Percentiles rank a stretch among this genome's conserved stretches.
These are phyloP conservation scores for Antheraea pernyi DNA, from an alignment of 1,140 invertebrate species.

Conservation along the genomic window DNA sequence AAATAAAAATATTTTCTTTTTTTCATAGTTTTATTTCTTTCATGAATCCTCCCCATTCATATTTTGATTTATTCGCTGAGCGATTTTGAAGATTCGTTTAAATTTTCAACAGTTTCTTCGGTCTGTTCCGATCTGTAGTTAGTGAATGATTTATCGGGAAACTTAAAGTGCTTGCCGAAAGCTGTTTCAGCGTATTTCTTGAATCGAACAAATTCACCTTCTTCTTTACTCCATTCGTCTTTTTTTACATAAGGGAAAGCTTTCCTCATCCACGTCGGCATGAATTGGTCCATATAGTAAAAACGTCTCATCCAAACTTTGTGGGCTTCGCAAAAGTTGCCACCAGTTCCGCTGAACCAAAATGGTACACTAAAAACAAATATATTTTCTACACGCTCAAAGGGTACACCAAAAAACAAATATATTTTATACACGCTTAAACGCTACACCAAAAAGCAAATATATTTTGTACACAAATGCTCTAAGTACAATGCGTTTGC, in stretches of 20 bases:
- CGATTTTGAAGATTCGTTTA: conserved; percentile 16
- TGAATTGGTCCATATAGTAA: conserved; percentile 56
- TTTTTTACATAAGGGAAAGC: conserved; percentile 43
- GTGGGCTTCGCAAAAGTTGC: conserved; percentile 46
- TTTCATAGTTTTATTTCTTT: neutral
- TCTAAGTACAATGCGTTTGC: too few species aligned
- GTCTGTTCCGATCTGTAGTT: conserved; percentile 42
- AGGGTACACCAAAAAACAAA: too few species aligned
- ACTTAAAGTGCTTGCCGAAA: conserved; percentile 52
- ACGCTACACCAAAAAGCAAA: too few species aligned
- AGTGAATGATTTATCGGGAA: conserved; percentile 41
- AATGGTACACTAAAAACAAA: conserved; percentile 37
- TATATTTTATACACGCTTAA: too few species aligned
- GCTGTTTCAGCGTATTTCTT: conserved; percentile 48
- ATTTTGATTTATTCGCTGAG: neutral
- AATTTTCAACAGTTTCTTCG: conserved; percentile 37
- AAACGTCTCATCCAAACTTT: conserved; percentile 53
- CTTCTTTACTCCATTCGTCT: conserved; percentile 50
- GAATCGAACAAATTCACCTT: conserved; percentile 43
- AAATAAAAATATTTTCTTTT: neutral
- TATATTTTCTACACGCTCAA: too few species aligned
- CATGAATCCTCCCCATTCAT: too few species aligned
- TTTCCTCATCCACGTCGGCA: conserved; percentile 48
- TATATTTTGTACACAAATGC: too few species aligned
- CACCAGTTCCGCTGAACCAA: conserved; percentile 50